Evolutionary conservation across 2,888 invertebrate genomes (phyloP), one percentile per base, ranked within the genome.

Genomic region (Atethmia centrago): DNA sequence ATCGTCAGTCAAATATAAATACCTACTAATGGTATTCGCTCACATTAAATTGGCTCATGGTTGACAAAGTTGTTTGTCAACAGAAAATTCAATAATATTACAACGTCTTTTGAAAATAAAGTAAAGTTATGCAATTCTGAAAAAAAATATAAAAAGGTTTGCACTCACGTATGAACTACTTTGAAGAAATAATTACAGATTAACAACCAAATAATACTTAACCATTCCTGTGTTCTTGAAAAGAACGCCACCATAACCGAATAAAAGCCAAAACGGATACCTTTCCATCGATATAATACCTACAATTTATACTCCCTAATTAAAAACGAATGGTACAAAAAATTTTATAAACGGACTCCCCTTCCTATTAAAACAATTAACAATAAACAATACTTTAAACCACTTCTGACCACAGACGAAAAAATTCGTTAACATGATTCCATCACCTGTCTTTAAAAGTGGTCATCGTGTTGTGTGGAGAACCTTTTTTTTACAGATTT

Each of bases 311-410:
- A 61, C 59, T 56, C 65, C 66, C 77, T 83, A 83, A 86, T 87
- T 83, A 81, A 87, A 85, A 85, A 78, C 71, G 70, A 85, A 85
- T 81, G 79, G 77, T 56, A 73, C 82, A 87, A 86, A 85, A 85
- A 83, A 76, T 14, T 49, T 72, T 62, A 81, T 79, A 74, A 79
- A 82, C 62, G 74, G 72, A 67, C 85, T 86, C 66, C 85, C 77
- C 76, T 74, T 74, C 58, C 59, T 79, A 85, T 85, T 79, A 83
- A 79, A 87, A 85, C 87, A 86, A 86, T 85, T 85, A 86, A 86
- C 86, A 79, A 87, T 86, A 86, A 86, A 85, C 85, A 85, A 83
- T 81, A 64, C 72, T 69, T 65, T 72, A 63, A 82, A 84, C 79
- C 87, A 85, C 87, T 25, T 85, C 71, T 79, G 72, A 83, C 87